Conservation (phyloP, 2,888 invertebrate species). For the Petrophora chlorosata region DNA sequence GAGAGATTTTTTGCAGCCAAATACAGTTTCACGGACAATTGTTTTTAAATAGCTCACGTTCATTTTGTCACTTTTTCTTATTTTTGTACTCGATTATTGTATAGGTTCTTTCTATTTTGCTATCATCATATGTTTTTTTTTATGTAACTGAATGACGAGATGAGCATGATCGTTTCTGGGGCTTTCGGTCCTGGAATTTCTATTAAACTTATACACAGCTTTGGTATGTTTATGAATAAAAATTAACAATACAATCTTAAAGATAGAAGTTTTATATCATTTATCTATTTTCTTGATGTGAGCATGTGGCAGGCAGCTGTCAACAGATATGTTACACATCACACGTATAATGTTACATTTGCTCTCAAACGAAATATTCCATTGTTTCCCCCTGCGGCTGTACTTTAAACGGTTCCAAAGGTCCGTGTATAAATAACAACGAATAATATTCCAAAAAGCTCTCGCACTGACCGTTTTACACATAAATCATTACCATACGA, state of each 20-base stretch:
- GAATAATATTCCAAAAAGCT: slow-evolving; percentile 65
- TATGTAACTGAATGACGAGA: too few species aligned
- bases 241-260: too few species aligned
- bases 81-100: too few species aligned
- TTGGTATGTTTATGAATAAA: too few species aligned
- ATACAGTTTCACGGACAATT: slow-evolving; percentile 51
- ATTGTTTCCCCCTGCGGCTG: slow-evolving; percentile 60
- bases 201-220: too few species aligned
- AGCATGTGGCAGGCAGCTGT: slow-evolving; percentile 1
- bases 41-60: slow-evolving; percentile 50
- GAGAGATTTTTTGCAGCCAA: slow-evolving; percentile 54
- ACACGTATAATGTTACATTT: slow-evolving; percentile 14
- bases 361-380: slow-evolving; percentile 38
- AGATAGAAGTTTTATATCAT: too few species aligned
- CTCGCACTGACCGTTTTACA: slow-evolving; percentile 68
- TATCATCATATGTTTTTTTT: too few species aligned
- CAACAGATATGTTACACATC: slow-evolving; percentile 2
- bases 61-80: slow-evolving; percentile 40
- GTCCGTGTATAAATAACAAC: slow-evolving; percentile 64
- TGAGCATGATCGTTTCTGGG: too few species aligned
- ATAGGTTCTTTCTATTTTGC: too few species aligned
- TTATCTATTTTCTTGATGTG: too few species aligned
- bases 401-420: slow-evolving; percentile 60
- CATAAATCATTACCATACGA: slow-evolving; percentile 83
- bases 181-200: too few species aligned